phyloP scores from a whole-genome alignment of 2,888 invertebrate genomes.

The Dermolepida albohirtum region DNA sequence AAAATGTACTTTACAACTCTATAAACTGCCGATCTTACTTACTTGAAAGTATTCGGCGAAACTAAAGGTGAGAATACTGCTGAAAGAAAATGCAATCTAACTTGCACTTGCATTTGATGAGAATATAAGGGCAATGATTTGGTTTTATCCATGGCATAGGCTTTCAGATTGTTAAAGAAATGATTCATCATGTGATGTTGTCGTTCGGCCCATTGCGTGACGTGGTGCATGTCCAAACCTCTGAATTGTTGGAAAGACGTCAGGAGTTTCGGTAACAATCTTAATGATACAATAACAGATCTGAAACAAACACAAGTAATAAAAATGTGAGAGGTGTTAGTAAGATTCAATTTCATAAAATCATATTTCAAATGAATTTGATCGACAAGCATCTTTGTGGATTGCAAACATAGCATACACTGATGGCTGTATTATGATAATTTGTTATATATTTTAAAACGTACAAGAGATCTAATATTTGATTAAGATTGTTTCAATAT shows the following conservation, averaged over 20 bases:
- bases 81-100: constrained; percentile 90
- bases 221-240: constrained; percentile 86
- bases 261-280: constrained; percentile 89
- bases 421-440: too few species aligned
- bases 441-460: too few species aligned
- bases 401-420: too few species aligned
- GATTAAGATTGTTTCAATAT: too few species aligned
- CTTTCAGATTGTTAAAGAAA: constrained; percentile 88
- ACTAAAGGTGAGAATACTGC: constrained; percentile 92
- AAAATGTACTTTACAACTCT: too few species aligned
- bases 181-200: constrained; percentile 94
- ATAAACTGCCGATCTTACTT: constrained; percentile 48
- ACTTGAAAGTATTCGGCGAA: constrained; percentile 89
- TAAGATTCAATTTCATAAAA: too few species aligned
- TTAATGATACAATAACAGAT: constrained; percentile 90
- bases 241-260: constrained; percentile 92
- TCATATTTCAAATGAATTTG: too few species aligned
- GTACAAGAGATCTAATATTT: too few species aligned
- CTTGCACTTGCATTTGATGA: constrained; percentile 91
- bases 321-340: too few species aligned
- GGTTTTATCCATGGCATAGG: constrained; percentile 70
- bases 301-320: constrained; percentile 61
- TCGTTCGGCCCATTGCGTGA: constrained; percentile 93
- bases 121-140: constrained; percentile 68
- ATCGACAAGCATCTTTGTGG: too few species aligned